Evolutionary conservation across 2,888 invertebrate genomes (phyloP).

Genomic region (Archips crataeganus): DNA sequence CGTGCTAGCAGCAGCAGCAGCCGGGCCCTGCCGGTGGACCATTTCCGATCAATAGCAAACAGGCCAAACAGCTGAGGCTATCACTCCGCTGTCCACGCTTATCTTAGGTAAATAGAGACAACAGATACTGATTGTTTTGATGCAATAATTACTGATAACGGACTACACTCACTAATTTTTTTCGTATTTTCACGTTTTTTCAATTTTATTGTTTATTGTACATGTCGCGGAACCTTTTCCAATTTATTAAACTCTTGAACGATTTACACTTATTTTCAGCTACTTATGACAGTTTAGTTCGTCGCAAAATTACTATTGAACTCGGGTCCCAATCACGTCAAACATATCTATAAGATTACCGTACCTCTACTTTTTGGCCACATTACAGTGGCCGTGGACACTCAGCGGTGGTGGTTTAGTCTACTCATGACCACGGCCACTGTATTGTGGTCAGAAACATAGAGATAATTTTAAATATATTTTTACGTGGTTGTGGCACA

Average conservation of each 20-base stretch:
- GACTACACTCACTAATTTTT: background rate
- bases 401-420: too few relatives aligned
- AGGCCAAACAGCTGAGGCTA: constrained; percentile 37
- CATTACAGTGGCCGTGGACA: too few relatives aligned
- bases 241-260: background rate
- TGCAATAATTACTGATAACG: constrained; percentile 6
- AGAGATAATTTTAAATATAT: too few relatives aligned
- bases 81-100: constrained; percentile 12
- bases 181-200: background rate
- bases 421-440: too few relatives aligned
- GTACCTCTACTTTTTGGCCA: too few relatives aligned
- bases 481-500: too few relatives aligned
- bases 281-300: background rate
- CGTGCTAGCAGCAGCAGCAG: constrained; percentile 8
- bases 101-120: constrained; percentile 37
- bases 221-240: background rate
- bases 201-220: background rate
- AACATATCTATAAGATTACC: too few relatives aligned
- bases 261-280: background rate
- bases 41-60: constrained; percentile 39
- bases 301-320: background rate
- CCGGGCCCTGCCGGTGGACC: constrained; percentile 25
- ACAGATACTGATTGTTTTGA: constrained; percentile 28
- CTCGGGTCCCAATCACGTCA: too few relatives aligned
- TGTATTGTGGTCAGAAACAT: background rate